These are phyloP conservation scores for Fringilla coelebs DNA, from an alignment of 2,797 vertebrate species.

Conservation along the genomic window DNA sequence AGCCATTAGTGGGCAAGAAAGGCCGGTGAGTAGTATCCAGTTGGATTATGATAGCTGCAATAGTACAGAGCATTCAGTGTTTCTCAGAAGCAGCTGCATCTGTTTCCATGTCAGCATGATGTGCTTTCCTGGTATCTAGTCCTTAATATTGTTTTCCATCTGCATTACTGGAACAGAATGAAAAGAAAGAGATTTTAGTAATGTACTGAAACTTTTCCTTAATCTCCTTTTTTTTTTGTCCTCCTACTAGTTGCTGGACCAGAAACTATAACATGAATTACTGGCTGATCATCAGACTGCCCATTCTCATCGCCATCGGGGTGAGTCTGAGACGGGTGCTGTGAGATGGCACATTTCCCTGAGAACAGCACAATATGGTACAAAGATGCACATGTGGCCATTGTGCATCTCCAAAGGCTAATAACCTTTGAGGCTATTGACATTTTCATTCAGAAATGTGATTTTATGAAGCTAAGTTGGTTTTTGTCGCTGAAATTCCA, in stretches of 20 bases:
- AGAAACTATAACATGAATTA: conserved; percentile 96
- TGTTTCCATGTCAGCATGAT: conserved; percentile 57
- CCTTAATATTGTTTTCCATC: conserved; percentile 26
- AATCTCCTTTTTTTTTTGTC: background rate
- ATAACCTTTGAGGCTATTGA: background rate
- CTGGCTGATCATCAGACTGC: conserved; percentile 95
- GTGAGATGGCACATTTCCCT: background rate
- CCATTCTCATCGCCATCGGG: conserved; percentile 91
- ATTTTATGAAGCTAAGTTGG: background rate
- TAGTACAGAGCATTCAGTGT: background rate
- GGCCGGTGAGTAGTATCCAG: background rate
- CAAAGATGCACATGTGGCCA: background rate
- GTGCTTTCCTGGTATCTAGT: conserved; percentile 21
- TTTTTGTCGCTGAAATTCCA: background rate
- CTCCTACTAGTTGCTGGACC: conserved; percentile 87
- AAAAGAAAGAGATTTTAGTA: background rate
- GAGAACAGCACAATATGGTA: background rate
- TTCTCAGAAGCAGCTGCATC: conserved; percentile 25
- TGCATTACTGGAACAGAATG: background rate
- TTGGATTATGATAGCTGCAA: background rate
- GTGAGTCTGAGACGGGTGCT: conserved; percentile 69
- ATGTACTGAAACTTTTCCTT: background rate
- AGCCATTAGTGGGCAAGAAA: conserved; percentile 11
- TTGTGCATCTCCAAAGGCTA: background rate
- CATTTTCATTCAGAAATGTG: conserved; percentile 12